Evolutionary conservation across 2,888 invertebrate species (phyloP).

Genomic region (Polietes domitor): DNA sequence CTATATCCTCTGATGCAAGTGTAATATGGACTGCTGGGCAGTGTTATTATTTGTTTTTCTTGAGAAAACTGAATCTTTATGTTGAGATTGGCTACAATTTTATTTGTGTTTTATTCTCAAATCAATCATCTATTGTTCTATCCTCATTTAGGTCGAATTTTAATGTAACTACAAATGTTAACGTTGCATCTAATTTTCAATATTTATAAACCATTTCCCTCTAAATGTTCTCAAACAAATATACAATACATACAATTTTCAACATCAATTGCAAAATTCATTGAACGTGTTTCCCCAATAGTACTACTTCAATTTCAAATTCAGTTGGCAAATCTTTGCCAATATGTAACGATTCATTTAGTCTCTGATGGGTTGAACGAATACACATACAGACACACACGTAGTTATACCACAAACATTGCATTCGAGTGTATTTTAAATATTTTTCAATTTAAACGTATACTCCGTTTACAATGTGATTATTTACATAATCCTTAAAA

Average conservation of each 20-base stretch:
- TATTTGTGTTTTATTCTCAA: no score
- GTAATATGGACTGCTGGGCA: no score
- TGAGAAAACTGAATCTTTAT: no score
- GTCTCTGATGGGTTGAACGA: not conserved
- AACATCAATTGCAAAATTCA: not conserved
- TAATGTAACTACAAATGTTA: no score
- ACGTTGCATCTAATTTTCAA: no score
- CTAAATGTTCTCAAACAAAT: not conserved
- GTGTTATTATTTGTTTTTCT: no score
- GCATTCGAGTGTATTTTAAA: not conserved
- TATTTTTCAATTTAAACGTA: not conserved
- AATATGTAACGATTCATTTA: not conserved
- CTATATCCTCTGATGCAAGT: no score
- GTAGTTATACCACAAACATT: not conserved
- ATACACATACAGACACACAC: not conserved
- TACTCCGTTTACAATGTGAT: not conserved
- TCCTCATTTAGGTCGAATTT: no score
- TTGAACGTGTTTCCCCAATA: not conserved
- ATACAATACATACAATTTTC: not conserved
- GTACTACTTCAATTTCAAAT: not conserved
- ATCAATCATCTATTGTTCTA: no score
- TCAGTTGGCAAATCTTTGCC: not conserved
- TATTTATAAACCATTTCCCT: not conserved
- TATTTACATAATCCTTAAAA: not conserved
- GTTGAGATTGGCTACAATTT: no score